Base-by-base conservation (phyloP, 2,797 vertebrate genomes). In the Melanotaenia parkinsoni region DNA sequence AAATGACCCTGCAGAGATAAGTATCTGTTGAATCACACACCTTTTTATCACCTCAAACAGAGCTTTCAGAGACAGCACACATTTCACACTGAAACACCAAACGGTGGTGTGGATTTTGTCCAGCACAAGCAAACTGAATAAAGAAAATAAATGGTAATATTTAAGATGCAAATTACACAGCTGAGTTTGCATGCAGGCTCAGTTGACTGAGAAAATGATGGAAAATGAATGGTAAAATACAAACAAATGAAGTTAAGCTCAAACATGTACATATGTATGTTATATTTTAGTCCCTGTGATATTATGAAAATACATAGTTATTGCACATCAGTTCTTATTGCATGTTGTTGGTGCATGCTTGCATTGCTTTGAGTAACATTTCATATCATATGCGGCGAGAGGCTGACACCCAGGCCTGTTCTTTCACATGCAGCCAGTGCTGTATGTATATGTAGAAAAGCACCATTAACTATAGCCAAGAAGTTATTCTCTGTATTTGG, bases 1-100 rank as follows among this genome's bases (percentile, higher is more conserved):
- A 76, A 85, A 77, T 26, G 51, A 85, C 53, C 63, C 8, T 33
- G 57, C 50, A 6, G 70, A 74, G 79, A 82, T 80, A 74, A 79
- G 74, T 58, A 81, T 73, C 77, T 54, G 67, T 59, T 57, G 32
- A 72, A 74, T 57, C 9, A 4, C 22, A 63, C 3, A 37, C 58
- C 24, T 69, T 75, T 73, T 77, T 57, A 45, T 80, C 12, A 56
- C 69, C 54, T 67, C 22, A 35, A 63, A 64, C 58, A 56, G 1
- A 6, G 18, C 16, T 58, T 58, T 69, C 43, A 56, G 35, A 40
- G 28, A 53, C 11, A 11, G 26, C 13, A 32, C 2, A 18, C 16
- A 4, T 33, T 62, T 66, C 5, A 50, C 26, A 75, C 10, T 12
- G 63, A 62, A 64, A 72, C 67, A 45, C 1, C 16, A 3, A 65